Evolutionary conservation across 2,888 invertebrate genomes (phyloP), one percentile per base, ranked within the genome.

Genomic region (Torymus texanus): DNA sequence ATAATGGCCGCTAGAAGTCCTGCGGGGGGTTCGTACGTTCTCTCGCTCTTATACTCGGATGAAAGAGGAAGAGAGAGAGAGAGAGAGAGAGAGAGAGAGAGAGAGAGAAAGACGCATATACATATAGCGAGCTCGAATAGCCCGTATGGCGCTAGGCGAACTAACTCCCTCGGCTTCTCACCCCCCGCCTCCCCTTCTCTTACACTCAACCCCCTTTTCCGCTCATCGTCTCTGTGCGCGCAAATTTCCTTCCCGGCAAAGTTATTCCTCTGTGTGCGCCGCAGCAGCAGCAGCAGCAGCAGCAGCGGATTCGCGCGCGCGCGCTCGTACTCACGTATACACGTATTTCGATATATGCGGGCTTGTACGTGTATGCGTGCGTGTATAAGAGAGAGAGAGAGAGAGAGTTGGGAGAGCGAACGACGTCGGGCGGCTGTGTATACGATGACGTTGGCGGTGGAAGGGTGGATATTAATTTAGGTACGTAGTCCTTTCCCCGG

Each of bases 1-100:
- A 89, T 89, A 89, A 89, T 89, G 89, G 88, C 88, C 85, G 88
- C 86, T 88, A 86, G 88, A 88, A 88, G 85, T 88, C 86, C 86
- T 85, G 86, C 85, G 85, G 85, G 85, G 85, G 82, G 82, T 71
- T 70, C 81, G 78, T 81, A 75, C 66, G 41, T 41, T 41, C 41
- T 41, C 41, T 41, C 41, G 41, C 41, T 41, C 41, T 41, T 41
- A 41, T 41, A 41, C 41, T 41, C 41, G 41, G 70, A 58, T 67
- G 75, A 74, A 78, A 73, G 80, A 55, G 76, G 59, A 58, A 71
- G 73, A 81, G 63, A 79, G 80, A 56, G 65, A 59, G 65, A 68
- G 74, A 73, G 66, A 53, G n/a, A n/a, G n/a, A n/a, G n/a, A n/a
- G n/a, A n/a, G n/a, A n/a, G n/a, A n/a, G n/a, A n/a, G n/a, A n/a